Percentiles rank a stretch among this genome's conserved stretches.
Conservation (phyloP, 1,140 invertebrate genomes). For the Drosophila lini region DNA sequence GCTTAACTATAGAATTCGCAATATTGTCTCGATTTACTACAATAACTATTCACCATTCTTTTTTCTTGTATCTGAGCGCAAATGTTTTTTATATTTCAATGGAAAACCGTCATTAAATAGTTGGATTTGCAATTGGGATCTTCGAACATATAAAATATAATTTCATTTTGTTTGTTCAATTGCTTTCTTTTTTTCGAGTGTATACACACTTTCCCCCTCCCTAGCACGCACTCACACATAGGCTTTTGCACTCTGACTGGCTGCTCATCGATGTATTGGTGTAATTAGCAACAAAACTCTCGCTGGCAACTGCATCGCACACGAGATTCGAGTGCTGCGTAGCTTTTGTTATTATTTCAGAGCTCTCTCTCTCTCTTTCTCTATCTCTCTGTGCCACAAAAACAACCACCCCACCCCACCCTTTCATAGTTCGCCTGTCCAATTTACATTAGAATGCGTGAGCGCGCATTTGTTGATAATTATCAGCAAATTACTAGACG, state of each 20-base stretch:
- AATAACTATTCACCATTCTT: no score
- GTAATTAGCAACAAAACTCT: constrained; percentile 50
- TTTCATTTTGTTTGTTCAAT: not conserved
- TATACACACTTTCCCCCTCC: not conserved
- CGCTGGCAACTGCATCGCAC: constrained; percentile 42
- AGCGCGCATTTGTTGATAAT: constrained; percentile 71
- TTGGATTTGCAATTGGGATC: no score
- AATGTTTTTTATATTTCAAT: no score
- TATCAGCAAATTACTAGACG: constrained; percentile 79
- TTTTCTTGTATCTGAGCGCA: no score
- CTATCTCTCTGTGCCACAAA: not conserved
- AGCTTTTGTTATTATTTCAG: constrained; percentile 27
- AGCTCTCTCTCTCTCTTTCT: constrained; percentile 14
- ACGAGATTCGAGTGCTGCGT: constrained; percentile 19
- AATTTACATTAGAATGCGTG: constrained; percentile 80
- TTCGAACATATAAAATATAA: not conserved
- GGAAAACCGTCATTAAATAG: no score
- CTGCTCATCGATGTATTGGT: constrained; percentile 17
- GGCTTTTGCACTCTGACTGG: constrained; percentile 25
- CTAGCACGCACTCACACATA: not conserved
- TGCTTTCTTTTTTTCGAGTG: not conserved
- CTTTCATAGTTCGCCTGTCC: constrained; percentile 16
- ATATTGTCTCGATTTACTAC: no score
- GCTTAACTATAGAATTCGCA: no score
- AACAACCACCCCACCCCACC: constrained; percentile 1